Percentiles rank a stretch among this genome's conserved stretches.
Conservation (phyloP, 2,113 vertebrate genomes). For the Prionailurus viverrinus region DNA sequence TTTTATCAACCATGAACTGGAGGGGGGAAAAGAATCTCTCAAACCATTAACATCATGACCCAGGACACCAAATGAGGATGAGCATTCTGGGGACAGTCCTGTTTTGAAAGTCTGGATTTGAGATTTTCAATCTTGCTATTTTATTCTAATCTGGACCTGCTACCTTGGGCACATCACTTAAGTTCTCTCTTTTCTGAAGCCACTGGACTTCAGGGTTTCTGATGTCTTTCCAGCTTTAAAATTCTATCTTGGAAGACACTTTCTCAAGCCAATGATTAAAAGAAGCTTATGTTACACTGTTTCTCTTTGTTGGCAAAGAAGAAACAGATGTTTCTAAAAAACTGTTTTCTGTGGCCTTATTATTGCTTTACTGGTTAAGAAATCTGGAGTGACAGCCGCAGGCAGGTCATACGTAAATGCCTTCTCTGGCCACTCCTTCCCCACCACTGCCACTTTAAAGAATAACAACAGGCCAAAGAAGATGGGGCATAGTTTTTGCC, state of each 20-base stretch:
- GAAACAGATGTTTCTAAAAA: constrained; percentile 70
- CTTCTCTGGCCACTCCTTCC: neutral
- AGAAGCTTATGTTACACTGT: constrained; percentile 51
- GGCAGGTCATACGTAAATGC: neutral
- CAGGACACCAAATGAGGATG: neutral
- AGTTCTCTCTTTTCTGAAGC: neutral
- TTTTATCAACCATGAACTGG: neutral
- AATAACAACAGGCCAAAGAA: neutral
- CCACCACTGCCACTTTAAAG: neutral
- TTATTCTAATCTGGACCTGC: neutral
- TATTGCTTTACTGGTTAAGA: neutral
- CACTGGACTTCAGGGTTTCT: neutral
- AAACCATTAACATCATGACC: neutral
- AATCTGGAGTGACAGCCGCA: neutral
- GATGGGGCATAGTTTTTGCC: neutral
- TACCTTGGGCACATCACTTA: neutral
- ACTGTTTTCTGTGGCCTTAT: neutral
- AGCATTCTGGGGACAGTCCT: neutral
- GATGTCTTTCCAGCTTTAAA: neutral
- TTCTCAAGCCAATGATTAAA: constrained; percentile 67
- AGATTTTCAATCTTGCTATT: neutral
- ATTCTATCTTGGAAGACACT: constrained; percentile 41
- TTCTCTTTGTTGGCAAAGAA: constrained; percentile 70
- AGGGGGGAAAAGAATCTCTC: neutral
- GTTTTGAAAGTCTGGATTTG: neutral